Evolutionary conservation across 2,113 vertebrate species (phyloP).

Genomic region (Pachyramphus minor): DNA sequence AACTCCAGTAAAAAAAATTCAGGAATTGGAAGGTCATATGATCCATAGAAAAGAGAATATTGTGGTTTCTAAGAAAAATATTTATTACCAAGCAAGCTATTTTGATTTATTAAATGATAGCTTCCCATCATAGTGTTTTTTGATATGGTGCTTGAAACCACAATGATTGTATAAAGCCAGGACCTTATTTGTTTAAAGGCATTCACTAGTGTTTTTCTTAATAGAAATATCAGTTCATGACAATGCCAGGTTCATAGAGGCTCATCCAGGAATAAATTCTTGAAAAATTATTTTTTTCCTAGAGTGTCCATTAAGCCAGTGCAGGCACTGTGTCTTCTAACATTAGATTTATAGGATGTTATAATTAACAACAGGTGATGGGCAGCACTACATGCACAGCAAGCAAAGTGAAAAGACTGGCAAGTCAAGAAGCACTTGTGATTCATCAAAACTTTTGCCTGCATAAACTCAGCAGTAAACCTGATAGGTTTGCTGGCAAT

Average conservation of each 20-base stretch:
- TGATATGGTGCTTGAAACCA: constrained; percentile 1
- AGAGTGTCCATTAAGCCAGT: not conserved
- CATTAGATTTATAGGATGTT: constrained; percentile 49
- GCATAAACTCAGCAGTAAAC: not conserved
- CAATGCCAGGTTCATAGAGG: not conserved
- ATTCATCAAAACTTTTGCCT: constrained; percentile 38
- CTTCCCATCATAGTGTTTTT: not conserved
- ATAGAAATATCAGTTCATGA: constrained; percentile 23
- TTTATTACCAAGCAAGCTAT: constrained; percentile 27
- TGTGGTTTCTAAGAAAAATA: constrained; percentile 54
- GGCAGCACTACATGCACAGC: not conserved
- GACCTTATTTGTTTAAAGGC: constrained; percentile 32
- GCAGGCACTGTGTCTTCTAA: not conserved
- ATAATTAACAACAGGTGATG: constrained; percentile 62
- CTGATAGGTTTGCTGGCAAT: not conserved
- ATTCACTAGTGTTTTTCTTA: constrained; percentile 24
- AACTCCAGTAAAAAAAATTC: not conserved
- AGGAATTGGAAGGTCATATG: constrained; percentile 13
- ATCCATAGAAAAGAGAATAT: constrained; percentile 7
- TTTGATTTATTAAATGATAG: constrained; percentile 60
- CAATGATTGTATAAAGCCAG: not conserved
- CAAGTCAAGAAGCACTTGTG: not conserved
- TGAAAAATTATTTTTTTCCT: constrained; percentile 16
- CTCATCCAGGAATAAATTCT: constrained; percentile 26
- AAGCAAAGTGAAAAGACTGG: constrained; percentile 12